These are phyloP conservation scores for Bellardia bayeri DNA, from an alignment of 2,888 invertebrate species.

Conservation along the genomic window DNA sequence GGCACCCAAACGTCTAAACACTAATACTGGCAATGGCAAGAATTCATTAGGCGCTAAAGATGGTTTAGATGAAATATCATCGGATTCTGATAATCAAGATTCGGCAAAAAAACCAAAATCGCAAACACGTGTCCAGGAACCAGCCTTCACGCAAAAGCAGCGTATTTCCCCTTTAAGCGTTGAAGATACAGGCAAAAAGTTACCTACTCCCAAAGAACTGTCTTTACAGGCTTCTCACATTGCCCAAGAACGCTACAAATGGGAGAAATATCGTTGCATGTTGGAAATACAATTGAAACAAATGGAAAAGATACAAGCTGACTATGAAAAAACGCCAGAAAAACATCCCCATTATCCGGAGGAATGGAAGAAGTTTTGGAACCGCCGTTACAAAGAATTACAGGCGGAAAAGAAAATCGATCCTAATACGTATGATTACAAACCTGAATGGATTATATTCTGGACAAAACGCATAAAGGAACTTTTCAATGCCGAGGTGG, in stretches of 20 bases:
- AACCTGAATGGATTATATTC: slow-evolving; percentile 94
- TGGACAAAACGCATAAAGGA: slow-evolving; percentile 94
- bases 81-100: slow-evolving; percentile 77
- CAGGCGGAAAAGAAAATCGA: slow-evolving; percentile 88
- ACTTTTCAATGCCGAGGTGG: slow-evolving; percentile 89
- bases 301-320: slow-evolving; percentile 88
- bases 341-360: slow-evolving; percentile 94
- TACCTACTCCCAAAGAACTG: slow-evolving; percentile 82
- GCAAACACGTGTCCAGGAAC: slow-evolving; percentile 73
- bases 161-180: slow-evolving; percentile 78
- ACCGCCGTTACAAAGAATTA: slow-evolving; percentile 91
- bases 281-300: slow-evolving; percentile 83
- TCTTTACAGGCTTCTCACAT: slow-evolving; percentile 82
- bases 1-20: slow-evolving; percentile 80
- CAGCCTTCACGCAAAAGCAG: slow-evolving; percentile 76
- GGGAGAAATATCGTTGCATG: slow-evolving; percentile 85
- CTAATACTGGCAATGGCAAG: slow-evolving; percentile 36
- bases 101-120: slow-evolving; percentile 76
- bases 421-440: slow-evolving; percentile 92
- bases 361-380: slow-evolving; percentile 97
- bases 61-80: slow-evolving; percentile 82
- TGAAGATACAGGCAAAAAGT: slow-evolving; percentile 73
- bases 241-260: slow-evolving; percentile 85
- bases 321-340: slow-evolving; percentile 93
- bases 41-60: slow-evolving; percentile 77